Conservation (phyloP, 2,113 vertebrate species). For the Numenius arquata region DNA sequence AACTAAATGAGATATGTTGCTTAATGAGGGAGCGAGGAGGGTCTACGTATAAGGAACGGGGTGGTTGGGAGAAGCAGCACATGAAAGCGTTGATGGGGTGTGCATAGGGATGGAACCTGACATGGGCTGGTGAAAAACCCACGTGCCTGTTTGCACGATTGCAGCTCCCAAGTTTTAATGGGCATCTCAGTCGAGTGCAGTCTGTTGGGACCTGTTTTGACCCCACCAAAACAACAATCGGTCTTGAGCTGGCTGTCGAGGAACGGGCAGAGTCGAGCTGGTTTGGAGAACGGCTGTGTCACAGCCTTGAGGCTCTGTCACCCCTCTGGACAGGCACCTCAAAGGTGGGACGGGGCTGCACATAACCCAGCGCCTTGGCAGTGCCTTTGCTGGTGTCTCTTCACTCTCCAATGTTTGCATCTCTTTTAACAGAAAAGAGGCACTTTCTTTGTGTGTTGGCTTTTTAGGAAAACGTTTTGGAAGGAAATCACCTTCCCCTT, state of each 20-base stretch:
- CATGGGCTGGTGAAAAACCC: fast-evolving
- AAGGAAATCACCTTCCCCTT: not conserved
- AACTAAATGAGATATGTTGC: fast-evolving
- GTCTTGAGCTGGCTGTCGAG: not conserved
- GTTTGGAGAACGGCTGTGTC: fast-evolving
- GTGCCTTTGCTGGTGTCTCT: not conserved
- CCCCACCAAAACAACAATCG: fast-evolving
- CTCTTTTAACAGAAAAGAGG: not conserved
- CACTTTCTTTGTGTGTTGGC: not conserved
- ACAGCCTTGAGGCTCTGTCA: fast-evolving
- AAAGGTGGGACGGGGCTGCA: not conserved
- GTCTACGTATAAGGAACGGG: fast-evolving
- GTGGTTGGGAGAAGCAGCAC: not conserved
- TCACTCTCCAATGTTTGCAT: fast-evolving
- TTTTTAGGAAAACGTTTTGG: not conserved
- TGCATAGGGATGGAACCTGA: fast-evolving
- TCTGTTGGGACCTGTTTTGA: too few species aligned
- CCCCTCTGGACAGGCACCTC: fast-evolving
- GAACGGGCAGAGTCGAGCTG: fast-evolving
- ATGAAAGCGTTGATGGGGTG: not conserved
- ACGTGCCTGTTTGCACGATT: not conserved
- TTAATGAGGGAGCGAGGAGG: not conserved
- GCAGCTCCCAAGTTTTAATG: fast-evolving
- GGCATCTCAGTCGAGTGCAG: fast-evolving
- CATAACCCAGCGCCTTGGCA: not conserved